Conservation (phyloP, 1,140 invertebrate genomes). For the Bactericera cockerelli region DNA sequence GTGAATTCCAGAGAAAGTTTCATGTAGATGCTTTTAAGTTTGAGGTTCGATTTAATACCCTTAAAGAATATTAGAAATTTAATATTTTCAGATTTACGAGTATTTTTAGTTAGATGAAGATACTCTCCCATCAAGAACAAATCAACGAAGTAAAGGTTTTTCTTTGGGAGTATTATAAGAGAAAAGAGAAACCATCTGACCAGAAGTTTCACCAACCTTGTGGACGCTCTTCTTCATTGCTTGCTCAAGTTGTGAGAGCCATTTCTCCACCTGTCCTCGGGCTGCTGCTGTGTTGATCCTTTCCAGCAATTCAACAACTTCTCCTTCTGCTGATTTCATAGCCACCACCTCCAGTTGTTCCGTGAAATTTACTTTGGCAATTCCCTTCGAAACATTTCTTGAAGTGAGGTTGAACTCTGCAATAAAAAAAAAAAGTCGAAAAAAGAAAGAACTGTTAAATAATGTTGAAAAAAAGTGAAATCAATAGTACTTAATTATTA, state of each 20-base stretch:
- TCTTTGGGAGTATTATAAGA: too few species aligned
- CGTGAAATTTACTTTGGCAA: slow-evolving; percentile 71
- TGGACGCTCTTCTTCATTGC: slow-evolving; percentile 81
- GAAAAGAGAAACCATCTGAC: too few species aligned
- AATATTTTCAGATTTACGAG: too few species aligned
- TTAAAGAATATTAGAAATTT: too few species aligned
- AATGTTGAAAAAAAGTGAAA: neutral
- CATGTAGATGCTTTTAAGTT: too few species aligned
- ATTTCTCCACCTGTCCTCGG: slow-evolving; percentile 93
- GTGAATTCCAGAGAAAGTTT: too few species aligned
- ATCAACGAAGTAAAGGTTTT: too few species aligned
- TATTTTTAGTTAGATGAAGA: too few species aligned
- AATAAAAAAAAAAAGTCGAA: slow-evolving; percentile 18
- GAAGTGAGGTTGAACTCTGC: slow-evolving; percentile 87
- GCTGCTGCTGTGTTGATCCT: slow-evolving; percentile 73
- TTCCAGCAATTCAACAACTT: slow-evolving; percentile 59
- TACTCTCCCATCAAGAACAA: too few species aligned
- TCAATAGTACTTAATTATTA: too few species aligned
- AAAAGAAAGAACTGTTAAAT: neutral
- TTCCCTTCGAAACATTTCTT: slow-evolving; percentile 95
- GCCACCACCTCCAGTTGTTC: slow-evolving; percentile 69
- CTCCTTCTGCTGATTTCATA: slow-evolving; percentile 80
- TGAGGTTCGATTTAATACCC: too few species aligned
- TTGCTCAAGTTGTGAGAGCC: slow-evolving; percentile 80
- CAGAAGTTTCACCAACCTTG: slow-evolving; percentile 22